phyloP scores from a whole-genome alignment of 2,888 invertebrate genomes.

The Antheraea yamamai region DNA sequence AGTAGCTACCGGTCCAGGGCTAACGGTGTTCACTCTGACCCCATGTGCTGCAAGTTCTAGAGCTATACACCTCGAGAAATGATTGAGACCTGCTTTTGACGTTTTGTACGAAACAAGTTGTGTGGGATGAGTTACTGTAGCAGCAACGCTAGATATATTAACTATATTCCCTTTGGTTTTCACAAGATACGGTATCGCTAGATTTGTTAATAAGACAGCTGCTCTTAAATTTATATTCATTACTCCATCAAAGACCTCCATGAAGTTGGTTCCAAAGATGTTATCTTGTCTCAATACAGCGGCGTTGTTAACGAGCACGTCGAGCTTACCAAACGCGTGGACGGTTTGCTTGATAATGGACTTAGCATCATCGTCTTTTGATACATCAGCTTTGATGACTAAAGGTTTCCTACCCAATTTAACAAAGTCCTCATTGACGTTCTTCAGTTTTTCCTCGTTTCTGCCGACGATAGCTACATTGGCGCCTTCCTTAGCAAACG shows the following conservation, averaged over 20 bases:
- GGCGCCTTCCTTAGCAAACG: constrained; percentile 51
- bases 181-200: constrained; percentile 32
- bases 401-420: constrained; percentile 26
- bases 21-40: constrained; percentile 84
- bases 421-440: constrained; percentile 28
- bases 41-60: constrained; percentile 80
- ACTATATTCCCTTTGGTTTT: constrained; percentile 41
- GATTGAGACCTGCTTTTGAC: constrained; percentile 70
- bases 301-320: constrained; percentile 42
- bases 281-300: constrained; percentile 25
- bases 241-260: constrained; percentile 32
- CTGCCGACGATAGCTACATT: constrained; percentile 47
- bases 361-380: constrained; percentile 30
- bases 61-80: constrained; percentile 86
- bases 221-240: constrained; percentile 36
- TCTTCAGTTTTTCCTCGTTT: constrained; percentile 41
- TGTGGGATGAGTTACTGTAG: background rate
- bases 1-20: constrained; percentile 33
- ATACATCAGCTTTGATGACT: constrained; percentile 33
- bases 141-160: constrained; percentile 32
- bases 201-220: constrained; percentile 28
- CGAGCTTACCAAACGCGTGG: constrained; percentile 36
- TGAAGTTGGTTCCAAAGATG: constrained; percentile 25
- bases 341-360: constrained; percentile 37
- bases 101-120: constrained; percentile 25